phyloP scores from a whole-genome alignment of 2,797 vertebrate genomes.

The Fratercula arctica region DNA sequence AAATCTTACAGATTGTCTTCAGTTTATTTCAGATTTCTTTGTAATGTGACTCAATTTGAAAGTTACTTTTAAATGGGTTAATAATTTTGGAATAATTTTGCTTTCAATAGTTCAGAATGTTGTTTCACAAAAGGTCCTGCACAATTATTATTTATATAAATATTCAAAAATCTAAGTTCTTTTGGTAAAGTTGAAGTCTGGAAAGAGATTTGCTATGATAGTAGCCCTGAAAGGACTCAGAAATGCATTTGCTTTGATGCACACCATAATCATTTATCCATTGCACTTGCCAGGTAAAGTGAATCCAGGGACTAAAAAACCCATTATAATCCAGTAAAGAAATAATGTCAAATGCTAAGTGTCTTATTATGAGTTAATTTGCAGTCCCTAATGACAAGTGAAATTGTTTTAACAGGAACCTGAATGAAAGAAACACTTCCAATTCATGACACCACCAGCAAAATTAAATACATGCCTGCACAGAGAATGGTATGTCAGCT shows the following conservation, averaged over 20 bases:
- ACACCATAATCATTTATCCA: background rate
- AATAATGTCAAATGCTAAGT: background rate
- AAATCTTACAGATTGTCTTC: background rate
- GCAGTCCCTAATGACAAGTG: background rate
- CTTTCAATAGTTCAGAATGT: background rate
- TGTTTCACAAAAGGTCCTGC: background rate
- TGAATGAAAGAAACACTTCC: background rate
- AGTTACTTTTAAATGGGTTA: background rate
- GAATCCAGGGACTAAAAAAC: background rate
- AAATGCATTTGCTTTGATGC: background rate
- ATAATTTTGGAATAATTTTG: background rate
- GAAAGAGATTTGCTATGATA: background rate
- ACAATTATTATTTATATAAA: background rate
- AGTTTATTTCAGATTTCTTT: background rate
- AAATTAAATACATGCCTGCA: background rate
- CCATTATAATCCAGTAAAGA: background rate
- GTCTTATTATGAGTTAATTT: background rate
- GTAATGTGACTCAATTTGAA: background rate
- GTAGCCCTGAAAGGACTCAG: background rate
- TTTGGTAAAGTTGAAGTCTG: background rate
- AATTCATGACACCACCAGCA: background rate
- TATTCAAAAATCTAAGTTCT: background rate
- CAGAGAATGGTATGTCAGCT: background rate
- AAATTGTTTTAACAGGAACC: background rate
- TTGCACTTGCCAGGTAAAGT: background rate